Evolutionary conservation across 1,140 invertebrate genomes (phyloP), one percentile per base, ranked within the genome.

Genomic region (Heliconius hermathena): DNA sequence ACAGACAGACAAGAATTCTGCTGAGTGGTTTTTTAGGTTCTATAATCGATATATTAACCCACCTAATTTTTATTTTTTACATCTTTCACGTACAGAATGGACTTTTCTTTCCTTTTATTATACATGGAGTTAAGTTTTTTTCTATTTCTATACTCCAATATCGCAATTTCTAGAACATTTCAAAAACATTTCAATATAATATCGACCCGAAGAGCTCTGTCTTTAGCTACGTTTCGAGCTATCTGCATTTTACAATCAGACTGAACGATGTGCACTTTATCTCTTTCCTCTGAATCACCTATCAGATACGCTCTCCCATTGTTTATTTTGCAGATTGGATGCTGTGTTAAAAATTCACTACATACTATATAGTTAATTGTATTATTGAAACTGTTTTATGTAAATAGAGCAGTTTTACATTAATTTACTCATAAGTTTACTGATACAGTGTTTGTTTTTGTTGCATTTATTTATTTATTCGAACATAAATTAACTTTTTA

Each of bases 241-340:
- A 90, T 92, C 87, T 92, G 88, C 89, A 92, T 91, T 92, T 92
- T 91, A 92, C 85, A 87, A 88, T 86, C 84, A 84, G 22, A 66
- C 26, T 29, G 60, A 66, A 85, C 80, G 84, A 84, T 81, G 88
- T 84, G 81, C 82, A 85, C 83, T 87, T 87, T 86, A 85, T 87
- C 88, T 83, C 82, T 86, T 90, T 88, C 88, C 84, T 88, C 77
- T 83, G 79, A 82, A 79, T 83, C 76, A 83, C 77, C 73, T 82
- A 81, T 83, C 81, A 78, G 80, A 75, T 11, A 22, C 79, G 80
- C 71, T 75, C 74, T 78, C 82, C 79, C 82, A 84, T 88, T 88
- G 86, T 89, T 87, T 88, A 86, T 87, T 85, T 79, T 85, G 78
- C 73, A 80, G 82, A 86, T 85, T 80, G 77, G 75, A 82, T 72